phyloP scores from a whole-genome alignment of 2,113 vertebrate genomes.

The Mastomys coucha region DNA sequence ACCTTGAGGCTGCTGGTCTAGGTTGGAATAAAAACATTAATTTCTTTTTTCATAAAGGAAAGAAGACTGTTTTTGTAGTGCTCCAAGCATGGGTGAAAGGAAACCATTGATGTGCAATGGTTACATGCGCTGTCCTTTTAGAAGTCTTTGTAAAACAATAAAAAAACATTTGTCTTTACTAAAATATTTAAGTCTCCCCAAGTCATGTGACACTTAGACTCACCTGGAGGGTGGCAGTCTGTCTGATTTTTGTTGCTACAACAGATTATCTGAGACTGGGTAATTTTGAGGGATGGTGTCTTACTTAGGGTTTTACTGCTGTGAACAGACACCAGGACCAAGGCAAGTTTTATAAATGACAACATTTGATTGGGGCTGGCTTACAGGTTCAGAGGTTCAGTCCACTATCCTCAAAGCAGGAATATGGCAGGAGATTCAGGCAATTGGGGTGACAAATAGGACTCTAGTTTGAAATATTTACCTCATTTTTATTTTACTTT shows the following conservation, averaged over 20 bases:
- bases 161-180: background rate
- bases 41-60: background rate
- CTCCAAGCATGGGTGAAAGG: background rate
- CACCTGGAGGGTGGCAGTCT: too few species aligned
- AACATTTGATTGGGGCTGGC: too few species aligned
- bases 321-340: too few species aligned
- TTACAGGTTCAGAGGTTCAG: too few species aligned
- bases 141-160: background rate
- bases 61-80: background rate
- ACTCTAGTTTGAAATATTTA: background rate
- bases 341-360: too few species aligned
- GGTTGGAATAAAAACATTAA: background rate
- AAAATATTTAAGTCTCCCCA: background rate
- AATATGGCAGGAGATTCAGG: background rate
- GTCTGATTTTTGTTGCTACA: too few species aligned
- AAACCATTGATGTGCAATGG: background rate
- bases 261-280: too few species aligned
- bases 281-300: too few species aligned
- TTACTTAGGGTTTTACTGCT: too few species aligned
- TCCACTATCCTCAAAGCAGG: too few species aligned
- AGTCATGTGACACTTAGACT: too few species aligned
- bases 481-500: background rate
- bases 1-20: background rate
- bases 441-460: background rate
- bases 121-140: background rate